Evolutionary conservation across 2,113 vertebrate genomes (phyloP).

Genomic region (Neodontobutis hainanensis): DNA sequence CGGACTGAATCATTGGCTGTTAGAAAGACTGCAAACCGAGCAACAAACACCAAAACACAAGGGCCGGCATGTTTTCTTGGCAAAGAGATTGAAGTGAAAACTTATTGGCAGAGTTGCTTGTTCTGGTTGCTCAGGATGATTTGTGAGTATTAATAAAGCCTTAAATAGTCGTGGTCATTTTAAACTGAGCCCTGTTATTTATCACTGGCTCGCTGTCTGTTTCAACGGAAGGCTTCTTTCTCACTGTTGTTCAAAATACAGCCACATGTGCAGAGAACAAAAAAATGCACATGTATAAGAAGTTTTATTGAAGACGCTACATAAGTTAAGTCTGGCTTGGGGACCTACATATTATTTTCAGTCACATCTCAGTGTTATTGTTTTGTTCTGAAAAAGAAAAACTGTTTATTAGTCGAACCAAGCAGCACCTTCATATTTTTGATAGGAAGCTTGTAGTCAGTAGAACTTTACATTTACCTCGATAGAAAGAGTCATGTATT

Average conservation of each 20-base stretch:
- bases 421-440: too few species aligned
- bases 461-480: too few species aligned
- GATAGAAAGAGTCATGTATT: too few species aligned
- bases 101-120: conserved; percentile 31
- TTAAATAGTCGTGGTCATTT: conserved; percentile 22
- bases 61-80: conserved; percentile 59
- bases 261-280: too few species aligned
- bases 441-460: too few species aligned
- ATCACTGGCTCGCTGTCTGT: conserved; percentile 1
- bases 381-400: too few species aligned
- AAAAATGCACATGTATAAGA: not conserved
- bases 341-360: too few species aligned
- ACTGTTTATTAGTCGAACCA: too few species aligned
- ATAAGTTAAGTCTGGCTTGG: too few species aligned
- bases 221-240: not conserved
- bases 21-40: conserved; percentile 24
- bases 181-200: conserved; percentile 2
- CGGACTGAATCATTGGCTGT: conserved; percentile 25
- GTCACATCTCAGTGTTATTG: too few species aligned
- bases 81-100: conserved; percentile 42
- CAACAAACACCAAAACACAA: conserved; percentile 34
- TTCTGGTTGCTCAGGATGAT: conserved; percentile 43
- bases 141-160: conserved; percentile 15
- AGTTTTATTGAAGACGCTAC: too few species aligned
- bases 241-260: too few species aligned